Conservation (phyloP, 2,113 vertebrate species). For the Cricetomys ansorgei region DNA sequence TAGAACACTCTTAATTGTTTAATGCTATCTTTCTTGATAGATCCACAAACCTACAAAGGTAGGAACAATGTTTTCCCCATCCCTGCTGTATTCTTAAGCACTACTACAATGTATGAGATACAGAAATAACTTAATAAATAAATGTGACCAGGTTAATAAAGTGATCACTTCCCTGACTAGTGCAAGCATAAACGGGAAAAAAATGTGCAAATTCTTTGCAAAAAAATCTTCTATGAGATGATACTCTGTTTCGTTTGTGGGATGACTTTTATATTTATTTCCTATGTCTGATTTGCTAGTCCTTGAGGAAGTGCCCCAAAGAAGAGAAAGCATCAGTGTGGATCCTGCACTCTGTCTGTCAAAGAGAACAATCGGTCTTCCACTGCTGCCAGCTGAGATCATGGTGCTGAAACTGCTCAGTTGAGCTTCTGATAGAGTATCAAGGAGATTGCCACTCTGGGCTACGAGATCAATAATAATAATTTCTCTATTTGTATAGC, state of each 20-base stretch:
- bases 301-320: neutral
- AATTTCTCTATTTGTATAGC: constrained; percentile 59
- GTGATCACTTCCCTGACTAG: neutral
- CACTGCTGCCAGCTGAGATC: neutral
- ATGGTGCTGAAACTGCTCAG: constrained; percentile 29
- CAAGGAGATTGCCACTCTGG: constrained; percentile 26
- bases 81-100: neutral
- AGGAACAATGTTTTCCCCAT: constrained; percentile 20
- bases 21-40: constrained; percentile 47
- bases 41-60: constrained; percentile 68
- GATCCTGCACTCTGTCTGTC: neutral
- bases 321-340: neutral
- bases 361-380: constrained; percentile 11
- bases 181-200: neutral
- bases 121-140: neutral
- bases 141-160: neutral
- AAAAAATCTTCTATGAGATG: neutral
- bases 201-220: neutral
- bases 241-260: neutral
- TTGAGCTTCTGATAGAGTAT: constrained; percentile 52
- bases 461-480: constrained; percentile 51
- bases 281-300: neutral
- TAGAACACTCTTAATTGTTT: constrained; percentile 56
- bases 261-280: constrained; percentile 2
- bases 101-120: neutral